Base-by-base conservation (phyloP, 2,797 vertebrate genomes). In the Corythornis leucogaster region DNA sequence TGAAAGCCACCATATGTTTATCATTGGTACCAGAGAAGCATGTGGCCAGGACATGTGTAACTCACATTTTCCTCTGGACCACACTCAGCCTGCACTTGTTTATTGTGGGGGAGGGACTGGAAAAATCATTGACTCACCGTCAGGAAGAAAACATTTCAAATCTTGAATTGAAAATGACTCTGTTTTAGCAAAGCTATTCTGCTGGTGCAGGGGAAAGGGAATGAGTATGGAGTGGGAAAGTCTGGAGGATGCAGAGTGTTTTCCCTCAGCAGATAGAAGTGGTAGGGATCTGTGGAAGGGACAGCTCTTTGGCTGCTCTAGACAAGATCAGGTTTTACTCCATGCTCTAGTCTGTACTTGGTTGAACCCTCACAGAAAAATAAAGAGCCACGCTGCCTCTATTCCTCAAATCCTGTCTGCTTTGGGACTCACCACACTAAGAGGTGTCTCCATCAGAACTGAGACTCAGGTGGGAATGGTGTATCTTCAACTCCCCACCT, bases 11-110 rank as follows among this genome's bases (percentile, higher is more conserved):
- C 95, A 95, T 95, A 85, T 93, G 95, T 90, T 94, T 95, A 80
- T 91, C 89, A 91, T 91, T 78, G 95, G 88, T 90, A 85, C 75
- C 7, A 5, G 95, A 81, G 90, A 28, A 71, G 50, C 83, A 57
- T 64, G 46, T 71, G 92, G 93, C 92, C 85, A 50, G 90, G 90
- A 95, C 80, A 90, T 30, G 79, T 93, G 83, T 8, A 79, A 66
- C 76, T 97, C 83, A 82, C 85, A 79, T 96, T 97, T 96, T 95
- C 97, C 94, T 94, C 91, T 91, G 92, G 86, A 93, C 93, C 87
- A 88, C 81, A 85, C 90, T 94, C 93, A 77, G 62, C 69, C 87
- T 94, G 53, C 66, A 77, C 79, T 94, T 93, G 94, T 96, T 97
- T 69, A 71, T 33, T 14, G 68, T 80, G 89, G 91, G 90, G 96